These are phyloP conservation scores for Hyperoplus immaculatus DNA, from an alignment of 2,797 vertebrate genomes.

Conservation along the genomic window DNA sequence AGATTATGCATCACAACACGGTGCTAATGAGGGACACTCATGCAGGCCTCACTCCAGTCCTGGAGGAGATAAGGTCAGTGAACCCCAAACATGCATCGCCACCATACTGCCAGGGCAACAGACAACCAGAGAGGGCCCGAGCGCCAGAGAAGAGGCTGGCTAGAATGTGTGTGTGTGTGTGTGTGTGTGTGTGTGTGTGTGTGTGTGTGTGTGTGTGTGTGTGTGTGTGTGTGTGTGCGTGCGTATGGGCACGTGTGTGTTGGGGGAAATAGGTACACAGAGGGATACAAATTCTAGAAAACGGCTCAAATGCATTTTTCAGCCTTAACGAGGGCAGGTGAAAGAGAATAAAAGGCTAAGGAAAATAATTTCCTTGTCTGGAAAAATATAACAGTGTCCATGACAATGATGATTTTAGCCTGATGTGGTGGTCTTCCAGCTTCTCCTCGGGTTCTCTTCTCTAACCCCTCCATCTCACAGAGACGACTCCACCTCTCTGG, in stretches of 20 bases:
- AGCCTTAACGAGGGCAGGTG: background rate
- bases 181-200: no score
- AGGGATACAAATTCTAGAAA: constrained; percentile 14
- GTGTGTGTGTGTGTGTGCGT: no score
- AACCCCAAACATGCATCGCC: constrained; percentile 65
- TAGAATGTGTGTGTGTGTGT: no score
- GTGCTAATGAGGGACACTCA: constrained; percentile 72
- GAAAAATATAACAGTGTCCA: constrained; percentile 32
- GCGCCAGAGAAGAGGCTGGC: constrained; percentile 24
- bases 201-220: no score
- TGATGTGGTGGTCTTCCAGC: constrained; percentile 56
- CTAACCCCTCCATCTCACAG: constrained; percentile 83
- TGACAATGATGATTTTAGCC: constrained; percentile 38
- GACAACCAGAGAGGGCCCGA: constrained; percentile 44
- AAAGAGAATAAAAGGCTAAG: constrained; percentile 20
- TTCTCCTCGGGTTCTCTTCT: constrained; percentile 23
- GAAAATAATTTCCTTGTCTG: constrained; percentile 24
- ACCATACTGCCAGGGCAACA: constrained; percentile 59
- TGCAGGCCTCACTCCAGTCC: constrained; percentile 72
- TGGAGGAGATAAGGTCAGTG: constrained; percentile 65
- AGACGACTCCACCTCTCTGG: constrained; percentile 92
- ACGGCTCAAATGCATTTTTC: constrained; percentile 29
- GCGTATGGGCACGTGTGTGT: background rate
- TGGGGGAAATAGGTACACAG: constrained; percentile 19
- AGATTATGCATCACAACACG: constrained; percentile 66